Conservation (phyloP, 1,140 invertebrate genomes). For the Portunus trituberculatus region DNA sequence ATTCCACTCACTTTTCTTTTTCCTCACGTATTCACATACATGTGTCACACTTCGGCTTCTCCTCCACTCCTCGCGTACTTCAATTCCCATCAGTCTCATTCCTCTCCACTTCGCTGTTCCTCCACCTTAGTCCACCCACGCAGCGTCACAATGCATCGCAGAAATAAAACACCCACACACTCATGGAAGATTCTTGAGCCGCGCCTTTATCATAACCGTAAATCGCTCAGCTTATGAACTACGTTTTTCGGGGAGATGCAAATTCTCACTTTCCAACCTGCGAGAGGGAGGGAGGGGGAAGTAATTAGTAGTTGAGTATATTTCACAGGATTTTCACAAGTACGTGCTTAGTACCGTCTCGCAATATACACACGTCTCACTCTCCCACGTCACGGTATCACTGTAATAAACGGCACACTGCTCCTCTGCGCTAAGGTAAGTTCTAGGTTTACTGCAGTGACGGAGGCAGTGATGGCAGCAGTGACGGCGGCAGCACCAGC, state of each 20-base stretch:
- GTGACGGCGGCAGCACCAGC: neutral
- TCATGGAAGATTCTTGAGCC: neutral
- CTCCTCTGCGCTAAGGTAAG: neutral
- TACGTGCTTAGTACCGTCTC: neutral
- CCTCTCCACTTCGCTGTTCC: neutral
- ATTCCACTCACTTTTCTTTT: neutral
- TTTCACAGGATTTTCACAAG: neutral
- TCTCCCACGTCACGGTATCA: neutral
- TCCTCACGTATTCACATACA: no score
- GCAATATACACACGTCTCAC: neutral
- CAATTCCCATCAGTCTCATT: neutral
- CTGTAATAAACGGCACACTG: neutral
- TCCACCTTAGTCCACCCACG: neutral
- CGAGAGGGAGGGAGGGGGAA: no score
- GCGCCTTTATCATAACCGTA: neutral
- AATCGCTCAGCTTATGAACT: neutral
- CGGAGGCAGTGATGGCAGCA: neutral
- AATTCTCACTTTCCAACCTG: no score
- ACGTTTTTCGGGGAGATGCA: neutral
- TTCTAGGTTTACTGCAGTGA: neutral
- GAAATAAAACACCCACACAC: neutral
- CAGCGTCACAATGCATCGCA: neutral
- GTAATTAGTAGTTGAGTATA: neutral
- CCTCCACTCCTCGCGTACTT: neutral
- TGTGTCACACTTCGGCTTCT: no score